A percentile compares a stretch with the other conserved stretches of the same genome.
Conservation (phyloP, 2,888 invertebrate species). For the Oeneis ivallda region DNA sequence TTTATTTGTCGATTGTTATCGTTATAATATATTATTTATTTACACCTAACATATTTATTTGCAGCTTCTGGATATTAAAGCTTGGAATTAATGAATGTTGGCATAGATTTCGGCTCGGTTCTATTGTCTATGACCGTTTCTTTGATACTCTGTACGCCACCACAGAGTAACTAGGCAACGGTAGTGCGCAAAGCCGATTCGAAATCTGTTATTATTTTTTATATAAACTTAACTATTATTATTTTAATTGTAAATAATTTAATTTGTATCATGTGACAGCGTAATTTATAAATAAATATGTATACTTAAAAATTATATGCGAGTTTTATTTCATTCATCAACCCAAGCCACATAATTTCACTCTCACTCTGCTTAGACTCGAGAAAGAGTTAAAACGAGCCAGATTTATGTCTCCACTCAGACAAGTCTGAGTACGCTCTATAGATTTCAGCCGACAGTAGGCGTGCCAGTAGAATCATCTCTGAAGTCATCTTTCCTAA, state of each 20-base stretch:
- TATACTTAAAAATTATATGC: constrained; percentile 69
- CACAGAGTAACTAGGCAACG: constrained; percentile 53
- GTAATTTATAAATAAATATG: constrained; percentile 81
- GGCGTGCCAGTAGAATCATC: too few species aligned
- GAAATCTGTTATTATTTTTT: constrained; percentile 72
- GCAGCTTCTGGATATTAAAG: constrained; percentile 69
- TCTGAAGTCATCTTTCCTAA: too few species aligned
- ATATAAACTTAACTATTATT: constrained; percentile 76
- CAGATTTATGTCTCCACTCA: too few species aligned
- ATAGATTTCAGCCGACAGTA: too few species aligned
- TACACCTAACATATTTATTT: constrained; percentile 66
- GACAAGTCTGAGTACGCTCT: too few species aligned
- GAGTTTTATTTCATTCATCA: constrained; percentile 49
- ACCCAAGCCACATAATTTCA: not conserved
- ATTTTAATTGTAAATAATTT: constrained; percentile 81
- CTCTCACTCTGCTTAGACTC: not conserved
- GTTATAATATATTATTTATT: constrained; percentile 56
- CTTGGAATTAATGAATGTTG: constrained; percentile 73
- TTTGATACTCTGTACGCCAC: constrained; percentile 61
- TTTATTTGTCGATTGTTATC: constrained; percentile 58
- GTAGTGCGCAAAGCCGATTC: constrained; percentile 46
- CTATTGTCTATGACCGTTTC: constrained; percentile 44
- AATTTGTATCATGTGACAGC: constrained; percentile 79
- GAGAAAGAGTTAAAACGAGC: too few species aligned
- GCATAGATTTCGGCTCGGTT: constrained; percentile 51